These are phyloP conservation scores for Metridium senile DNA, from an alignment of 92 coral and sea anemone species.

Conservation along the genomic window DNA sequence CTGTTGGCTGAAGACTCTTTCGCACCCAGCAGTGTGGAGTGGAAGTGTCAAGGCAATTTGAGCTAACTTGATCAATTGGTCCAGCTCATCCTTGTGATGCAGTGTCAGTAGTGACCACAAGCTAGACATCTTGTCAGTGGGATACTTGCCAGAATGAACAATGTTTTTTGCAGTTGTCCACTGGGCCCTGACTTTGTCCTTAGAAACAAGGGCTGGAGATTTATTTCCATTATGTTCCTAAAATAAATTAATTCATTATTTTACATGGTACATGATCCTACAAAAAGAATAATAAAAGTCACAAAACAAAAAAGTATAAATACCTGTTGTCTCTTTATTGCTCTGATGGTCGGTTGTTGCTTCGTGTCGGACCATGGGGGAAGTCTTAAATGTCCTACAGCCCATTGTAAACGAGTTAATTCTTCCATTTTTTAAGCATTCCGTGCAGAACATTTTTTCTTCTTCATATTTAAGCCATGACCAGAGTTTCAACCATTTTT, in stretches of 20 bases:
- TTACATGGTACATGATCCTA: no score
- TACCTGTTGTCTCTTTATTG: slow-evolving; percentile 20
- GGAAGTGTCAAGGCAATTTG: slow-evolving; percentile 24
- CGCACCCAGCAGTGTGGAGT: slow-evolving; percentile 40
- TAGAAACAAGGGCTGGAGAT: neutral
- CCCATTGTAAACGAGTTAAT: slow-evolving; percentile 42
- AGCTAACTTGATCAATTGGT: slow-evolving; percentile 31
- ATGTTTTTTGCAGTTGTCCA: neutral
- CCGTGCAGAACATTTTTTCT: slow-evolving; percentile 40
- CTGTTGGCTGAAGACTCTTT: slow-evolving; percentile 28
- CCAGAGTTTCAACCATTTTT: slow-evolving; percentile 41
- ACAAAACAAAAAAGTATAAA: neutral
- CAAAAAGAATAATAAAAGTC: no score
- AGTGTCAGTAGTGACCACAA: slow-evolving; percentile 21
- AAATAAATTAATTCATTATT: no score
- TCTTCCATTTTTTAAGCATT: slow-evolving; percentile 28
- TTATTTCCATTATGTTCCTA: neutral
- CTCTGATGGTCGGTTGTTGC: slow-evolving; percentile 3
- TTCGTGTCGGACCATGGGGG: slow-evolving; percentile 8
- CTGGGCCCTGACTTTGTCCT: neutral
- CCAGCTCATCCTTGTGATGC: slow-evolving; percentile 33
- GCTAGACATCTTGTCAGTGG: slow-evolving; percentile 28
- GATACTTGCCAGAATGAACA: slow-evolving; percentile 16
- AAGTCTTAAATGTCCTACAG: slow-evolving; percentile 34
- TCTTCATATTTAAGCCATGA: slow-evolving; percentile 36